Evolutionary conservation across 2,888 invertebrate genomes (phyloP), one percentile per base, ranked within the genome.

Genomic region (Pheosia tremula): DNA sequence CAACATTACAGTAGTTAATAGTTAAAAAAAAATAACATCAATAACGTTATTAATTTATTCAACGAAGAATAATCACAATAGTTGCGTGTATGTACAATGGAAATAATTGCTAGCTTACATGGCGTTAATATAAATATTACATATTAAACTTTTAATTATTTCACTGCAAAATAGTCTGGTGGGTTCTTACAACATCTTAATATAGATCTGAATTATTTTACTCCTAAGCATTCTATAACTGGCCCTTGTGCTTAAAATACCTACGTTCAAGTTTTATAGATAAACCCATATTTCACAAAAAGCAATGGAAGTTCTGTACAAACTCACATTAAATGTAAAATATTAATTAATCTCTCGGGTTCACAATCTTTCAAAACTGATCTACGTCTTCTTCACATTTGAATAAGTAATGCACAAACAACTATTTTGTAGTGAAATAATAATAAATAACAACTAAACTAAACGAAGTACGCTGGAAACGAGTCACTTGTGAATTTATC

Each of bases 391-490:
- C n/a, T 4, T 9, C 47, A 47, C 11, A 47, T 47, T 47, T 9
- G 9, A 5, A 5, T 47, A 11, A 11, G 4, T 45, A 45, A 0
- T 45, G 5, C 7, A 39, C 4, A n/a, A 47, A n/a, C 47, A 59
- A 13, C 54, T 54, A 60, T 59, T 67, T 60, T 67, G 60, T 62
- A 64, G 59, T 50, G 55, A 58, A 71, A 59, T 59, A 72, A 58
- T 56, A 56, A 59, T 39, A 13, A 56, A 53, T 59, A 10, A 60
- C 47, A 13, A 56, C 60, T 55, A 58, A 39, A 57, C 62, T 67
- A 72, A 58, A 69, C 65, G 45, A 80, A 83, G 71, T 86, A 86
- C 5, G 81, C 62, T 0, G 81, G 68, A 58, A 82, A 86, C 0
- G 65, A 60, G 10, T 85, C 87, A 4, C 72, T 79, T n/a, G 77